phyloP scores from a whole-genome alignment of 2,113 vertebrate genomes.

The Anoplopoma fimbria region DNA sequence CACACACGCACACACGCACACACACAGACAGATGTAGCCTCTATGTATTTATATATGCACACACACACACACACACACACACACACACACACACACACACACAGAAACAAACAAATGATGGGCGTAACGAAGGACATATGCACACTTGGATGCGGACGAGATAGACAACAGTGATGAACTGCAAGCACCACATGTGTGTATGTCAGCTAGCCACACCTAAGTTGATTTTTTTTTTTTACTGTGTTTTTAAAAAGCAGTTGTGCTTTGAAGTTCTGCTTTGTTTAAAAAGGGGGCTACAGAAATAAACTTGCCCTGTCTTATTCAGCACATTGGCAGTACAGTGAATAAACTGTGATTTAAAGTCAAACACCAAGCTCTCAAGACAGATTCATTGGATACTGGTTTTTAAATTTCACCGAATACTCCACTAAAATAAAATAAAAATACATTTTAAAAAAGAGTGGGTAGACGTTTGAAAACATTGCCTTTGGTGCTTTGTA shows the following conservation, averaged over 20 bases:
- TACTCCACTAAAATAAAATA: background rate
- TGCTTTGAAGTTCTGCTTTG: background rate
- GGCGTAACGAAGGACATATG: background rate
- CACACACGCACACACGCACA: conserved; percentile 25
- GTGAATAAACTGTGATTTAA: background rate
- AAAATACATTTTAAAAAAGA: background rate
- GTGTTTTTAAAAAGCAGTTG: background rate
- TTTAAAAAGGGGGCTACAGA: background rate
- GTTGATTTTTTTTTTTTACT: background rate
- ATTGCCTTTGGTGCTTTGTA: no score
- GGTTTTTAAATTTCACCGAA: background rate
- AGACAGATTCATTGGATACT: no score
- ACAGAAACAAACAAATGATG: conserved; percentile 17
- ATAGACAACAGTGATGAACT: background rate
- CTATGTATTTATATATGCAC: background rate
- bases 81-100: conserved; percentile 28
- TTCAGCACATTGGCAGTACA: background rate
- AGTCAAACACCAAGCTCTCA: background rate
- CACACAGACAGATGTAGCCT: background rate
- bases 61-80: conserved; percentile 27
- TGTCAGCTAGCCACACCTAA: background rate
- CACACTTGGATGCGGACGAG: background rate
- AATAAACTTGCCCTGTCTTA: background rate
- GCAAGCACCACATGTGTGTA: background rate
- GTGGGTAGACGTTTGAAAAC: background rate